Base-by-base conservation (phyloP, 2,113 vertebrate species). In the Colistium nudipinnis region DNA sequence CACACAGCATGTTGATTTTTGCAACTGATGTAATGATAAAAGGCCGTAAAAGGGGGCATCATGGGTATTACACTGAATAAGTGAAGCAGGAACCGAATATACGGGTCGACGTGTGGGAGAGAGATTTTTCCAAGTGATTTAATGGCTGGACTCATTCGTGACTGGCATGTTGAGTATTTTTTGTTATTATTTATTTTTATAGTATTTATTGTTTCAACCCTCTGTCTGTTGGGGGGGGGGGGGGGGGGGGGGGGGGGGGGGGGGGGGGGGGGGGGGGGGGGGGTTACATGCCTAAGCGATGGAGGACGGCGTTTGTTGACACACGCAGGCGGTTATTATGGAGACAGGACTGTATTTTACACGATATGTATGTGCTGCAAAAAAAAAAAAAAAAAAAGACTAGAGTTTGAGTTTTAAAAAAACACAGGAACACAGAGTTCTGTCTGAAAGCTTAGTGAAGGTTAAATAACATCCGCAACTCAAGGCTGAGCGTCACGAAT, bases 391-490 rank as follows among this genome's bases (percentile, higher is more conserved):
- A n/a, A n/a, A n/a, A n/a, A n/a, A n/a, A n/a, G n/a, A n/a, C n/a
- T n/a, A n/a, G n/a, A n/a, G n/a, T n/a, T 22, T 60, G 35, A 48
- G n/a, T 9, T 51, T 63, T 31, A 39, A 66, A 28, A 31, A 3
- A 4, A 8, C 25, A 17, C 25, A 17, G 52, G 53, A 63, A 68
- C 38, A 51, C 4, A n/a, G 20, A 41, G 27, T 62, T 62, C 28
- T 43, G 43, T 24, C 19, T 12, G 0, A 54, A 38, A 20, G 14
- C n/a, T 63, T 6, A n/a, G 20, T 45, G 57, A 67, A 61, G 65
- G 55, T 77, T 53, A 67, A 35, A 44, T 33, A 38, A 70, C 49
- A 33, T 64, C 49, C 36, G 31, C 36, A 13, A 31, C 25, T 59
- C 49, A 62, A 62, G 51, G 73, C 51, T 43, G 38, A 17, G 59